Conservation (phyloP, 2,113 vertebrate genomes). For the Perccottus glenii region DNA sequence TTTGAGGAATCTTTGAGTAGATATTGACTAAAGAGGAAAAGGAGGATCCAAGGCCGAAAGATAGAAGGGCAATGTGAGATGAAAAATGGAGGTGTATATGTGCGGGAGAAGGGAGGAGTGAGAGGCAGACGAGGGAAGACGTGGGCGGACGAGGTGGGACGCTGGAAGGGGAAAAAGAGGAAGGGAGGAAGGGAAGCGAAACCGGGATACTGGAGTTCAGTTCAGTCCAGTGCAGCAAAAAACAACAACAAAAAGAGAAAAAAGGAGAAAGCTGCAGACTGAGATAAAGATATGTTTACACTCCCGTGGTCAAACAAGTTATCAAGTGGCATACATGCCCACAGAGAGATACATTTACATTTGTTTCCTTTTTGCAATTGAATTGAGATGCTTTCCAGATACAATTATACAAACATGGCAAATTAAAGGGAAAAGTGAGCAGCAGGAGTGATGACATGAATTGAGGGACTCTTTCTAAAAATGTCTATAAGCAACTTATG, state of each 20-base stretch:
- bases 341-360: slow-evolving; percentile 5
- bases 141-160: slow-evolving; percentile 26
- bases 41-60: slow-evolving; percentile 9
- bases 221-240: slow-evolving; percentile 47
- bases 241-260: slow-evolving; percentile 19
- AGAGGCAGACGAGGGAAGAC: slow-evolving; percentile 25
- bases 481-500: slow-evolving; percentile 24
- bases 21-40: background rate
- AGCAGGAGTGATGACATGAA: background rate
- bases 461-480: slow-evolving; percentile 3
- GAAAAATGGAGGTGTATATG: slow-evolving; percentile 31
- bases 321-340: slow-evolving; percentile 2
- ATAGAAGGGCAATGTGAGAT: slow-evolving; percentile 3
- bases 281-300: slow-evolving; percentile 36
- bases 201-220: slow-evolving; percentile 58
- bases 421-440: slow-evolving; percentile 5
- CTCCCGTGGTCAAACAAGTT: slow-evolving; percentile 23
- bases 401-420: slow-evolving; percentile 12
- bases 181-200: slow-evolving; percentile 39
- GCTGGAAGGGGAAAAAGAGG: slow-evolving; percentile 2
- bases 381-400: background rate
- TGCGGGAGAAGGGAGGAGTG: slow-evolving; percentile 21
- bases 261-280: slow-evolving; percentile 19
- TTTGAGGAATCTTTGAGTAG: slow-evolving; percentile 4
- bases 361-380: slow-evolving; percentile 11